Evolutionary conservation across 1,140 invertebrate species (phyloP).

Genomic region (Frieseomelitta varia): DNA sequence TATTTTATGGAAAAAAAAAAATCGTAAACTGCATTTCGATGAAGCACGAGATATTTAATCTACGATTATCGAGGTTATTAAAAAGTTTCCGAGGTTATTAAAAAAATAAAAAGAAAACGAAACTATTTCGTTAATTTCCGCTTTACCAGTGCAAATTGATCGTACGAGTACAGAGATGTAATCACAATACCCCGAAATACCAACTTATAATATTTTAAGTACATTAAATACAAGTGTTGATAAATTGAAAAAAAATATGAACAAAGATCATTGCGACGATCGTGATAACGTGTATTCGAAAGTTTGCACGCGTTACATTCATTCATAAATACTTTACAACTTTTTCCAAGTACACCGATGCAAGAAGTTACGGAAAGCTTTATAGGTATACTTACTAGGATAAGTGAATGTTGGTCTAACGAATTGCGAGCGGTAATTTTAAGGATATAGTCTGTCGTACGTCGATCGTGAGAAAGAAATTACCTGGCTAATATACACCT

Average conservation of each 20-base stretch:
- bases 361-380: constrained; percentile 65
- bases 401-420: constrained; percentile 68
- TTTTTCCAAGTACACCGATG: constrained; percentile 42
- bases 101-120: background rate
- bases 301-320: constrained; percentile 2
- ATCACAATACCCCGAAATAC: constrained; percentile 17
- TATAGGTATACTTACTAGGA: constrained; percentile 69
- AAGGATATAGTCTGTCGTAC: constrained; percentile 40
- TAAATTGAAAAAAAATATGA: constrained; percentile 32
- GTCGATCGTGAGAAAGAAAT: constrained; percentile 2
- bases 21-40: background rate
- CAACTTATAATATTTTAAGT: constrained; percentile 22
- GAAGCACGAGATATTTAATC: background rate
- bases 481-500: constrained; percentile 4
- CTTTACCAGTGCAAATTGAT: constrained; percentile 18
- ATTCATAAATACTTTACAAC: constrained; percentile 38
- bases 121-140: background rate
- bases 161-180: constrained; percentile 18
- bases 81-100: constrained; percentile 25
- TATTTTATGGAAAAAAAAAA: background rate
- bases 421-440: constrained; percentile 66
- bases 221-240: background rate
- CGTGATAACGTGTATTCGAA: background rate
- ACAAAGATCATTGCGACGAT: background rate
- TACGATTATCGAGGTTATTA: constrained; percentile 31